These are phyloP conservation scores for Phrixothrix hirtus DNA, from an alignment of 2,888 invertebrate species.

Conservation along the genomic window DNA sequence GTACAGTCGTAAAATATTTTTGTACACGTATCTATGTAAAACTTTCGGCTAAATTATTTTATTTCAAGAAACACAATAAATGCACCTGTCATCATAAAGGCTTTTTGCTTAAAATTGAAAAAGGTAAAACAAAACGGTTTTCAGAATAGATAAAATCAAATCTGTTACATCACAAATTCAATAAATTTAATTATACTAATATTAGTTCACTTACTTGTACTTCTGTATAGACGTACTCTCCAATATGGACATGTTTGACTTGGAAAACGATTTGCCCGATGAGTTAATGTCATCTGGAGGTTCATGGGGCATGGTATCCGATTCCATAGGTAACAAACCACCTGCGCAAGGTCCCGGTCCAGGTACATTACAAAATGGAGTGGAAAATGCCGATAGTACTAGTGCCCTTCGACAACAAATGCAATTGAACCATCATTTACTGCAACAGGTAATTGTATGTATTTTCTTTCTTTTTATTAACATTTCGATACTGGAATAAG, in stretches of 20 bases:
- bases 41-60: too few species aligned
- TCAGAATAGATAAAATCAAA: too few species aligned
- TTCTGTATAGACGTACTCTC: slow-evolving; percentile 73
- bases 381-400: slow-evolving; percentile 64
- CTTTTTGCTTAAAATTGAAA: too few species aligned
- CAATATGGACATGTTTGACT: slow-evolving; percentile 83
- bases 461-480: background rate
- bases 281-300: slow-evolving; percentile 76
- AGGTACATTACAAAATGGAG: slow-evolving; percentile 74
- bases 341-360: slow-evolving; percentile 84
- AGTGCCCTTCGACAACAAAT: slow-evolving; percentile 59
- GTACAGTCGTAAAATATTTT: too few species aligned
- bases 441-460: slow-evolving; percentile 61
- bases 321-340: slow-evolving; percentile 69
- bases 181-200: too few species aligned
- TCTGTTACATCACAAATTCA: too few species aligned
- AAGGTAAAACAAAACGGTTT: too few species aligned
- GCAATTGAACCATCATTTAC: slow-evolving; percentile 69
- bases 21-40: too few species aligned
- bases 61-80: too few species aligned
- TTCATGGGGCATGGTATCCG: slow-evolving; percentile 68
- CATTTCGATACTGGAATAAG: background rate
- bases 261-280: slow-evolving; percentile 91
- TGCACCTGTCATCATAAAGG: too few species aligned
- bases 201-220: too few species aligned